These are phyloP conservation scores for Lutjanus argentimaculatus DNA, from an alignment of 2,797 vertebrate genomes.

Conservation along the genomic window DNA sequence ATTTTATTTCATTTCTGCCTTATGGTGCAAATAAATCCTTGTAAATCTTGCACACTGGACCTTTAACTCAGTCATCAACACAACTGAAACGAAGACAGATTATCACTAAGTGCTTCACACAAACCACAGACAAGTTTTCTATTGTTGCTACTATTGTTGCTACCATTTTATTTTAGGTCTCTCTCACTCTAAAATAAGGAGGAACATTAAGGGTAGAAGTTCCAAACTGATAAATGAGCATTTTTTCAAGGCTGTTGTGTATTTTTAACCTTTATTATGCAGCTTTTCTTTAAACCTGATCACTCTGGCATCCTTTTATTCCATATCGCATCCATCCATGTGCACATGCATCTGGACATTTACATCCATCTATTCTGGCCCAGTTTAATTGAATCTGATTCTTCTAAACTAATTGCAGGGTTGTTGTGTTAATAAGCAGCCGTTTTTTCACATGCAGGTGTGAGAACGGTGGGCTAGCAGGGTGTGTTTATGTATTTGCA, in stretches of 20 bases:
- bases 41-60: too few relatives aligned
- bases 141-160: too few relatives aligned
- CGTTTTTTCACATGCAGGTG: slow-evolving; percentile 77
- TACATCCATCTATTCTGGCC: slow-evolving; percentile 19
- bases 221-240: not conserved
- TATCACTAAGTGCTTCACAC: not conserved
- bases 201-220: not conserved
- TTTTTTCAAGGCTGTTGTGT: not conserved
- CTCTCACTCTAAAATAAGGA: not conserved
- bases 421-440: slow-evolving; percentile 79
- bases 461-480: slow-evolving; percentile 56
- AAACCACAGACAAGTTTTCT: not conserved
- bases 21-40: too few relatives aligned
- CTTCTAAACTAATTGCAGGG: slow-evolving; percentile 72
- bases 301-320: slow-evolving; percentile 7
- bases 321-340: not conserved
- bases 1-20: too few relatives aligned
- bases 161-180: not conserved
- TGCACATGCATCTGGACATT: slow-evolving; percentile 43
- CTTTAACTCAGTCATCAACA: not conserved
- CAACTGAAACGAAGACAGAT: slow-evolving; percentile 6
- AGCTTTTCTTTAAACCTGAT: not conserved
- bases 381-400: slow-evolving; percentile 65
- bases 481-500: slow-evolving; percentile 81
- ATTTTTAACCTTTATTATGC: slow-evolving; percentile 13